A percentile compares a stretch with the other conserved stretches of the same genome.
phyloP scores from a whole-genome alignment of 1,140 invertebrate species.

The Panagrolaimus sp. region DNA sequence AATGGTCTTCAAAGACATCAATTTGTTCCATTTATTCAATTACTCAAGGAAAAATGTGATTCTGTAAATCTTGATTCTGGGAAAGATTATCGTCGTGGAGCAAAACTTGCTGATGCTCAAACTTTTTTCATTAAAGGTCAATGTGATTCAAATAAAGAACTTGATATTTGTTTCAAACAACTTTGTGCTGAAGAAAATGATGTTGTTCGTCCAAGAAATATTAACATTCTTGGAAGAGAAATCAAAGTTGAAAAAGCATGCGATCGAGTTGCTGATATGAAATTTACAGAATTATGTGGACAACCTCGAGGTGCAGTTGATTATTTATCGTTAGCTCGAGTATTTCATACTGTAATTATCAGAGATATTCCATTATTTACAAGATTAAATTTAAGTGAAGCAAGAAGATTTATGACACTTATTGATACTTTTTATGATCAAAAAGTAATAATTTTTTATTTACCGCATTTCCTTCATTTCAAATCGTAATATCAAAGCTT shows the following conservation, averaged over 20 bases:
- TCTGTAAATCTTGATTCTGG: slow-evolving; percentile 78
- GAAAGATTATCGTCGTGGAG: slow-evolving; percentile 75
- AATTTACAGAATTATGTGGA: slow-evolving; percentile 65
- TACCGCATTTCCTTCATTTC: no score
- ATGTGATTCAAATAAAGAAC: slow-evolving; percentile 65
- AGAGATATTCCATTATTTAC: slow-evolving; percentile 79
- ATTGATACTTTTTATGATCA: slow-evolving; percentile 96
- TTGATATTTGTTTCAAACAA: slow-evolving; percentile 81
- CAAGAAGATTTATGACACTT: slow-evolving; percentile 86
- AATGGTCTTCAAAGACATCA: slow-evolving; percentile 92
- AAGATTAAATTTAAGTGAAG: slow-evolving; percentile 69
- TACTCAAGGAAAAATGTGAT: slow-evolving; percentile 68
- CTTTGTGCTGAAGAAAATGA: slow-evolving; percentile 83
- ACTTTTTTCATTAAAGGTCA: slow-evolving; percentile 56
- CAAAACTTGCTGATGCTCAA: slow-evolving; percentile 21
- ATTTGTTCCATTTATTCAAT: slow-evolving; percentile 90
- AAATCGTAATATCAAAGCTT: no score
- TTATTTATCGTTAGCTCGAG: slow-evolving; percentile 80
- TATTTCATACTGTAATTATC: slow-evolving; percentile 89
- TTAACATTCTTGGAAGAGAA: slow-evolving; percentile 80
- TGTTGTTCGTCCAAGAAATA: slow-evolving; percentile 71
- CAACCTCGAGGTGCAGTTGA: slow-evolving; percentile 85
- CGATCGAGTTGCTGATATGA: slow-evolving; percentile 79
- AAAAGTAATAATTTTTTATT: slow-evolving; percentile 66
- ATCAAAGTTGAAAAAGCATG: slow-evolving; percentile 81